Evolutionary conservation across 2,113 vertebrate species (phyloP).

Genomic region (Polypterus senegalus): DNA sequence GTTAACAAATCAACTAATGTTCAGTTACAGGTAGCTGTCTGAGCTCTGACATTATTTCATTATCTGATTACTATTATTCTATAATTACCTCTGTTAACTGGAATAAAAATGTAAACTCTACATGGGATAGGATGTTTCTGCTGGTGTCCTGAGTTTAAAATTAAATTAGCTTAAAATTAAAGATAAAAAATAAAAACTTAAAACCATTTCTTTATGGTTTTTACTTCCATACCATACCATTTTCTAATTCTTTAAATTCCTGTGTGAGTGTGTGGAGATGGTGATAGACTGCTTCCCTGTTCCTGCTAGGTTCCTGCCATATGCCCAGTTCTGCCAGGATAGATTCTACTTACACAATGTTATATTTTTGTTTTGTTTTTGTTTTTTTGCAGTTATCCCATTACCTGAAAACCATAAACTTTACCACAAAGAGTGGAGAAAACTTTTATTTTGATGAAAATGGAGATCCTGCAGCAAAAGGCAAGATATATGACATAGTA

Average conservation of each 20-base stretch:
- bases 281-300: too few relatives aligned
- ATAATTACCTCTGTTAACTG: too few relatives aligned
- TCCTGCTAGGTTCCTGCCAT: not conserved
- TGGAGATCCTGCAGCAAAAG: not conserved
- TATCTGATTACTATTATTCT: too few relatives aligned
- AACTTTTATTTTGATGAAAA: slow-evolving; percentile 8
- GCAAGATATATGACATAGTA: slow-evolving; percentile 2
- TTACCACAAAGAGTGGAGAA: slow-evolving; percentile 2
- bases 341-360: too few relatives aligned
- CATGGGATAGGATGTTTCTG: not conserved
- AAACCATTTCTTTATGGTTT: not conserved
- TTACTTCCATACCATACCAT: too few relatives aligned
- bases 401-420: slow-evolving; percentile 1
- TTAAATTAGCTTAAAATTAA: too few relatives aligned
- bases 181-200: not conserved
- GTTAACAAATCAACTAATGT: not conserved
- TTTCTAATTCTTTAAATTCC: too few relatives aligned
- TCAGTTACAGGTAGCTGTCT: slow-evolving; percentile 5
- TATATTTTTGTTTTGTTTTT: too few relatives aligned
- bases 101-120: not conserved
- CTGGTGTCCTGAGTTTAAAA: too few relatives aligned
- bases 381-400: not conserved
- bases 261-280: too few relatives aligned
- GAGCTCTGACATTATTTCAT: too few relatives aligned
- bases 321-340: not conserved